phyloP scores from a whole-genome alignment of 2,888 invertebrate genomes.

The Apodemia hepburni region DNA sequence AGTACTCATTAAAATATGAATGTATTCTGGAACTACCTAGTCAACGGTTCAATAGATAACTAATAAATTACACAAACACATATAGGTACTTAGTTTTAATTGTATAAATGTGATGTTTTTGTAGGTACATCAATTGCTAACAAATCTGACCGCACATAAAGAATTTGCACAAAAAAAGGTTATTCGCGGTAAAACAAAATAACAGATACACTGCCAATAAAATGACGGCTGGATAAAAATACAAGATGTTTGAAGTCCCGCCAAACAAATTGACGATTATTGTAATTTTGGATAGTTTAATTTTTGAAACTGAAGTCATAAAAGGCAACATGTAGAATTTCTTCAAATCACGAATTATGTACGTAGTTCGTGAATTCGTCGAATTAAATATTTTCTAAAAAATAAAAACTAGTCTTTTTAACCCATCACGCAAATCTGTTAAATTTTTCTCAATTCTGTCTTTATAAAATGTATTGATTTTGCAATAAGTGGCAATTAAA shows the following conservation, averaged over 20 bases:
- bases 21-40: no score
- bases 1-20: no score
- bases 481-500: no score
- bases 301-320: neutral
- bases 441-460: no score
- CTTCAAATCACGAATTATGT: no score
- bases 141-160: constrained; percentile 15
- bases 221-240: constrained; percentile 48
- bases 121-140: neutral
- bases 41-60: no score
- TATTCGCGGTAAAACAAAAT: constrained; percentile 35
- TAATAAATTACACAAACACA: no score
- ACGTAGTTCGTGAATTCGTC: no score
- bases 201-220: constrained; percentile 38
- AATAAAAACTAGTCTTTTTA: no score
- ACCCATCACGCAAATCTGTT: no score
- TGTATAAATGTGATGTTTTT: neutral
- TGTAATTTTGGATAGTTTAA: constrained; percentile 38
- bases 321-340: neutral
- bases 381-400: no score
- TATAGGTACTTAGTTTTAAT: neutral
- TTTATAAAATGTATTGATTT: no score
- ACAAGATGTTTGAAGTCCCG: constrained; percentile 59
- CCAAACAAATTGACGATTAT: constrained; percentile 52
- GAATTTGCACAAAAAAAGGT: constrained; percentile 26